Conservation (phyloP, 2,888 invertebrate genomes). For the Chymomyza caudatula region DNA sequence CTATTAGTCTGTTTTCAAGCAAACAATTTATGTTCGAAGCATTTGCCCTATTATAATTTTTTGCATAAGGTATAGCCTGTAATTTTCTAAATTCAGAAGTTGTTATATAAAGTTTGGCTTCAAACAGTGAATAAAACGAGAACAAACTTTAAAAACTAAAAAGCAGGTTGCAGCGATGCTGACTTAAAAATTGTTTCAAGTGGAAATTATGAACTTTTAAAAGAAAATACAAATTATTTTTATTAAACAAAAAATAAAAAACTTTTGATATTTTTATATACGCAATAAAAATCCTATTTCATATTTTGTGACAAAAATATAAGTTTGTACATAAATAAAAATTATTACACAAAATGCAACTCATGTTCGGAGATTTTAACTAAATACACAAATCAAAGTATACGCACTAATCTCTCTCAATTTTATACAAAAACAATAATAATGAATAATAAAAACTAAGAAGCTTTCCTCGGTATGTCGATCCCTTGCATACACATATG, state of each 20-base stretch:
- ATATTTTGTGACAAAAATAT: conserved; percentile 35
- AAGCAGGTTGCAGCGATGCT: conserved; percentile 5
- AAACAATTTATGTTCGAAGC: background rate
- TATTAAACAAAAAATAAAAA: conserved; percentile 20
- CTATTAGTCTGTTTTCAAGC: conserved; percentile 44
- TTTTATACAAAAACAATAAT: conserved; percentile 50
- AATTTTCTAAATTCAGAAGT: conserved; percentile 25
- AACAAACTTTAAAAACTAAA: conserved; percentile 29
- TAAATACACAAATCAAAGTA: conserved; percentile 54
- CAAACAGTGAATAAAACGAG: conserved; percentile 12
- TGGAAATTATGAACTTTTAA: conserved; percentile 2
- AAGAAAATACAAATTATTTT: conserved; percentile 15
- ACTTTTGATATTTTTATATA: conserved; percentile 74
- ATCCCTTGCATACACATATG: conserved; percentile 4
- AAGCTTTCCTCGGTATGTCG: conserved; percentile 9
- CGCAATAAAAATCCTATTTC: conserved; percentile 45
- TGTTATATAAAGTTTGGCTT: conserved; percentile 44
- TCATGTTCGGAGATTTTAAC: conserved; percentile 55
- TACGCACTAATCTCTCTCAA: conserved; percentile 55
- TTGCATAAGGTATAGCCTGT: conserved; percentile 30
- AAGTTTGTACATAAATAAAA: conserved; percentile 50
- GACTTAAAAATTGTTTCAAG: background rate
- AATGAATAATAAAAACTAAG: conserved; percentile 34
- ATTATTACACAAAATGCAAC: conserved; percentile 33
- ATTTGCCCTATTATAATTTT: conserved; percentile 35